Evolutionary conservation across 1,140 invertebrate genomes (phyloP).

Genomic region (Chironomus tepperi): DNA sequence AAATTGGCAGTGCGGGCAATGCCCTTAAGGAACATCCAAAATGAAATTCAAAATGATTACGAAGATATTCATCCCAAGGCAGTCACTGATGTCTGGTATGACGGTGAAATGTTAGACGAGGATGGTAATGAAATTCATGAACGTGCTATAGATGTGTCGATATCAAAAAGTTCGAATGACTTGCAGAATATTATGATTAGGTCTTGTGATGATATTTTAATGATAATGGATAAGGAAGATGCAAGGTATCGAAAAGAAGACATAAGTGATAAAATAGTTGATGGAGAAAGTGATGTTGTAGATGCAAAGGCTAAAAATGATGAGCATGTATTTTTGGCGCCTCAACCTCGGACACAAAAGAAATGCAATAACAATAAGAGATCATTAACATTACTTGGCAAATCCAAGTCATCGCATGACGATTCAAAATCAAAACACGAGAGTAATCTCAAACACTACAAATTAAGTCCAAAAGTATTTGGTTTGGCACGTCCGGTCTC

Average conservation of each 20-base stretch:
- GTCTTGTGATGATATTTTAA: conserved; percentile 36
- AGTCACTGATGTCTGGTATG: conserved; percentile 14
- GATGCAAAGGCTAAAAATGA: not conserved
- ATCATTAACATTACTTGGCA: conserved; percentile 41
- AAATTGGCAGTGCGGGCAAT: conserved; percentile 45
- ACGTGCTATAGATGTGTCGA: not conserved
- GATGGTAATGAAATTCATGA: not conserved
- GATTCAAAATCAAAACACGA: conserved; percentile 32
- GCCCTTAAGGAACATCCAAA: conserved; percentile 27
- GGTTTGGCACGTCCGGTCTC: conserved; percentile 39
- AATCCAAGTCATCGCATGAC: conserved; percentile 27
- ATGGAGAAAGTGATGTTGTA: not conserved
- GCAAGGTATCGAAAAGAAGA: conserved; percentile 23
- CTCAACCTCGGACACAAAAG: not conserved
- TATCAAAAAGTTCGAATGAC: not conserved
- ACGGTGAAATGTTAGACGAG: not conserved
- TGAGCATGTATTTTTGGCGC: conserved; percentile 21
- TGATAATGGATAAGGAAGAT: conserved; percentile 27
- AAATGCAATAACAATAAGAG: conserved; percentile 31
- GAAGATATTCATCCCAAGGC: conserved; percentile 15
- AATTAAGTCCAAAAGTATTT: conserved; percentile 52
- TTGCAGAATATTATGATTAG: conserved; percentile 29
- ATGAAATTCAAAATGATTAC: not conserved
- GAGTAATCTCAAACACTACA: conserved; percentile 38
- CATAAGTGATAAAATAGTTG: not conserved